A percentile compares a stretch with the other conserved stretches of the same genome.
Conservation (phyloP, 2,113 vertebrate species). For the Oreochromis niloticus region DNA sequence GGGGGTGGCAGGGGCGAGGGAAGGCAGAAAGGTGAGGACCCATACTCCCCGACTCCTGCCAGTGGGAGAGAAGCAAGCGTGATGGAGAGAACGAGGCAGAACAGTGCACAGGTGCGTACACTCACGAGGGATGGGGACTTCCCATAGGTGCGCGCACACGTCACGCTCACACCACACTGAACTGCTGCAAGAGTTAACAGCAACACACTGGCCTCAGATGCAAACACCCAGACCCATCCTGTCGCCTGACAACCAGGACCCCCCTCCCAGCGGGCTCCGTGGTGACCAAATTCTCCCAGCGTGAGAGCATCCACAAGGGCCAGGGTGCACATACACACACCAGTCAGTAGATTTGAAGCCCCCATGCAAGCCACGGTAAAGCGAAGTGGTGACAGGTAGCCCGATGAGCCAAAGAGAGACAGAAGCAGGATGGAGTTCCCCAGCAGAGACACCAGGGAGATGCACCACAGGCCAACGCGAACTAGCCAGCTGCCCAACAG, state of each 20-base stretch:
- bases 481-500: slow-evolving; percentile 92
- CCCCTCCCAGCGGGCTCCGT: slow-evolving; percentile 85
- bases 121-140: slow-evolving; percentile 77
- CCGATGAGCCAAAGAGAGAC: slow-evolving; percentile 78
- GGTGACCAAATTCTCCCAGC: slow-evolving; percentile 80
- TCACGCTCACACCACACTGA: slow-evolving; percentile 84
- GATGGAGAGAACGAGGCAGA: slow-evolving; percentile 80
- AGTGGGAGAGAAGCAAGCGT: slow-evolving; percentile 79
- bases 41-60: slow-evolving; percentile 83
- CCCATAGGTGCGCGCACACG: slow-evolving; percentile 74
- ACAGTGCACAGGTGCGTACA: slow-evolving; percentile 75
- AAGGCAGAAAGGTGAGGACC: slow-evolving; percentile 89
- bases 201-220: slow-evolving; percentile 84
- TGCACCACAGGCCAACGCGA: slow-evolving; percentile 86
- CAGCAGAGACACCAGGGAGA: slow-evolving; percentile 79
- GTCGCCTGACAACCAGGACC: slow-evolving; percentile 82
- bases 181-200: slow-evolving; percentile 84
- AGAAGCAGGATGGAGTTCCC: slow-evolving; percentile 84
- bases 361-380: slow-evolving; percentile 87
- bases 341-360: slow-evolving; percentile 82
- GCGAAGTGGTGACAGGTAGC: slow-evolving; percentile 82
- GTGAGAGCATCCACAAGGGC: slow-evolving; percentile 84
- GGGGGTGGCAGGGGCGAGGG: slow-evolving; percentile 80
- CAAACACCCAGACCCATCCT: slow-evolving; percentile 87
- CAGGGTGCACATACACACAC: slow-evolving; percentile 82